Conservation (phyloP, 2,888 invertebrate genomes). For the Ganaspis brasiliensis region DNA sequence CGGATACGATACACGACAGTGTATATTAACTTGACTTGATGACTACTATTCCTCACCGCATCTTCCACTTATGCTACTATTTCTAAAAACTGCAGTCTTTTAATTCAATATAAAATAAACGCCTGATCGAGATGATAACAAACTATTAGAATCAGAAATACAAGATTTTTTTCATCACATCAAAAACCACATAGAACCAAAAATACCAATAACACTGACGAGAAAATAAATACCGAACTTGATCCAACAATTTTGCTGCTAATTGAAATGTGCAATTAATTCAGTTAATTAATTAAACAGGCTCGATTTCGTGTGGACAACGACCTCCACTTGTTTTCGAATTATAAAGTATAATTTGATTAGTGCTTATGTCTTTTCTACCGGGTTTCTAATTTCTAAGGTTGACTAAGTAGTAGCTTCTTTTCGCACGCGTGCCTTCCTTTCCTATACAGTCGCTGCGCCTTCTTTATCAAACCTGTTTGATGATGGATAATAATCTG, state of each 20-base stretch:
- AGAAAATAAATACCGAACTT: not conserved
- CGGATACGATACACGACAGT: slow-evolving; percentile 77
- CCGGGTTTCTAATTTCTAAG: slow-evolving; percentile 16
- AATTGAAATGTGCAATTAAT: slow-evolving; percentile 31
- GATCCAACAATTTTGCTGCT: not conserved
- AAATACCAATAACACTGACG: too few species aligned
- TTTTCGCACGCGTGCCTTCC: slow-evolving; percentile 40
- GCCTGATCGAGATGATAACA: too few species aligned
- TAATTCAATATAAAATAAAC: too few species aligned
- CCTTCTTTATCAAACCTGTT: slow-evolving; percentile 32
- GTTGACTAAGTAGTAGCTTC: slow-evolving; percentile 39
- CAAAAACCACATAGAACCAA: too few species aligned
- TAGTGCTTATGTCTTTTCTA: slow-evolving; percentile 33
- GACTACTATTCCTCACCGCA: slow-evolving; percentile 57
- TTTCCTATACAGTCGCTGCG: slow-evolving; percentile 6
- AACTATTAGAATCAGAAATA: too few species aligned
- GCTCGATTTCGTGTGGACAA: slow-evolving; percentile 10
- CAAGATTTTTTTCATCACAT: too few species aligned
- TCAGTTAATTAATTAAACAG: slow-evolving; percentile 29
- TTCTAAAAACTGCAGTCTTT: too few species aligned
- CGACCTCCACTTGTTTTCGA: slow-evolving; percentile 6
- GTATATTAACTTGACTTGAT: slow-evolving; percentile 71
- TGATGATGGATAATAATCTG: slow-evolving; percentile 21
- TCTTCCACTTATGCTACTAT: too few species aligned
- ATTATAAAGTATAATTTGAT: slow-evolving; percentile 40